A percentile compares a stretch with the other conserved stretches of the same genome.
Conservation (phyloP, 2,888 invertebrate genomes). For the Ennomos erosarius region DNA sequence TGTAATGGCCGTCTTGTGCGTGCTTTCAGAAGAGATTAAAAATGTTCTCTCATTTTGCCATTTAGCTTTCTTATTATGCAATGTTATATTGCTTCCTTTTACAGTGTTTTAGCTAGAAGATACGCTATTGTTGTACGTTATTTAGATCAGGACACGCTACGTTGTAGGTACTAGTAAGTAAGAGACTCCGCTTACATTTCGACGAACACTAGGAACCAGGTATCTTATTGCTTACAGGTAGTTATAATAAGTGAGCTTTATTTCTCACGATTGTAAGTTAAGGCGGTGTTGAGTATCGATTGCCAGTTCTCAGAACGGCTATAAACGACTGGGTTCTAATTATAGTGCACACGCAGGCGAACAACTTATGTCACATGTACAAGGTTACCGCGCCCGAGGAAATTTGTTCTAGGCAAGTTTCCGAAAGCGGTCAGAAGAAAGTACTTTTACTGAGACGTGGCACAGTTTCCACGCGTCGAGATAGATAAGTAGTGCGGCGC, state of each 20-base stretch:
- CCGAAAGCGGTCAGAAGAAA: constrained; percentile 83
- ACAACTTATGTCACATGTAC: constrained; percentile 78
- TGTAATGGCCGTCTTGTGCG: constrained; percentile 19
- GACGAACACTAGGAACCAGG: constrained; percentile 31
- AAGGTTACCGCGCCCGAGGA: constrained; percentile 76
- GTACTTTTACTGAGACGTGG: constrained; percentile 83
- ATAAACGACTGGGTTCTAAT: constrained; percentile 67
- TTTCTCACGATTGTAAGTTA: constrained; percentile 51
- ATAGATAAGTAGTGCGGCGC: constrained; percentile 42
- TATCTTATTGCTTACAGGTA: constrained; percentile 34
- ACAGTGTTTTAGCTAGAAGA: constrained; percentile 12
- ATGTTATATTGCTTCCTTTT: constrained; percentile 23
- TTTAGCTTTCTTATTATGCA: constrained; percentile 23
- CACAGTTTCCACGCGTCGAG: constrained; percentile 78
- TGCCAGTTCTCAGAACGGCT: constrained; percentile 62
- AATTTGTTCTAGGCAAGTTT: constrained; percentile 78
- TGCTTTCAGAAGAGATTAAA: constrained; percentile 21
- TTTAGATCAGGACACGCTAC: constrained; percentile 23
- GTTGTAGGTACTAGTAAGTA: constrained; percentile 32
- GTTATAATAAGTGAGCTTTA: constrained; percentile 41
- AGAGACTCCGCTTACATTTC: constrained; percentile 33
- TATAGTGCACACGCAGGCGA: constrained; percentile 65
- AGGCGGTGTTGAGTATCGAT: constrained; percentile 58
- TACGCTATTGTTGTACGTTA: constrained; percentile 25
- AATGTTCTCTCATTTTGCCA: constrained; percentile 18